Percentiles rank a stretch among this genome's conserved stretches.
Conservation (phyloP, 2,888 invertebrate genomes). For the Pachydiplax longipennis region DNA sequence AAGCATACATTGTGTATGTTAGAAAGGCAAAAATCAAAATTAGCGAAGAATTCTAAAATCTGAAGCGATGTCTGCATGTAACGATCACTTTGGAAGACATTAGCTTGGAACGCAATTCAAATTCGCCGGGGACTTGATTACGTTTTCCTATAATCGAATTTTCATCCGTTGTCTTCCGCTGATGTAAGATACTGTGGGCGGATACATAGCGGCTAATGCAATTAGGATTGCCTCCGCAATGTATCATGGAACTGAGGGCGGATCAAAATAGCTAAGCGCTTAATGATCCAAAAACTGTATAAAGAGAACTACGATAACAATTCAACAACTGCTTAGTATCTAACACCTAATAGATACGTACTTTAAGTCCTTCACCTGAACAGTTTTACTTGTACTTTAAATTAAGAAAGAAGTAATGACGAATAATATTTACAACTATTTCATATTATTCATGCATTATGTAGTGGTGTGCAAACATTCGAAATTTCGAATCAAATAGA, state of each 20-base stretch:
- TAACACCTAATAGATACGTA: too few species aligned
- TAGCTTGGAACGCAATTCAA: neutral
- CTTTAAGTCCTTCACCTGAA: too few species aligned
- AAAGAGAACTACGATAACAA: neutral
- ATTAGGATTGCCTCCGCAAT: neutral
- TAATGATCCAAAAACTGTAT: neutral
- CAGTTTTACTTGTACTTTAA: too few species aligned
- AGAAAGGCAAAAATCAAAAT: neutral
- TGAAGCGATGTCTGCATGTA: neutral
- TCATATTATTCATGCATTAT: too few species aligned
- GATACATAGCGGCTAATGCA: neutral
- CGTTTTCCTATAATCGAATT: neutral
- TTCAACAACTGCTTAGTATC: too few species aligned
- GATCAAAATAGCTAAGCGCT: neutral
- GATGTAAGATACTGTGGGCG: neutral
- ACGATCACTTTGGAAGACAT: neutral
- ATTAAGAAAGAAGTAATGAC: too few species aligned
- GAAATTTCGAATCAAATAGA: too few species aligned
- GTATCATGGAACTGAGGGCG: neutral
- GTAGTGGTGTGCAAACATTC: too few species aligned
- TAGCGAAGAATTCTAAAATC: neutral
- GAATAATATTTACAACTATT: too few species aligned
- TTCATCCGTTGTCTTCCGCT: neutral
- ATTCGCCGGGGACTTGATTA: neutral
- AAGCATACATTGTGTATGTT: too few species aligned